Evolutionary conservation across 2,888 invertebrate genomes (phyloP), one percentile per base, ranked within the genome.

Genomic region (Drosophila pegasa): DNA sequence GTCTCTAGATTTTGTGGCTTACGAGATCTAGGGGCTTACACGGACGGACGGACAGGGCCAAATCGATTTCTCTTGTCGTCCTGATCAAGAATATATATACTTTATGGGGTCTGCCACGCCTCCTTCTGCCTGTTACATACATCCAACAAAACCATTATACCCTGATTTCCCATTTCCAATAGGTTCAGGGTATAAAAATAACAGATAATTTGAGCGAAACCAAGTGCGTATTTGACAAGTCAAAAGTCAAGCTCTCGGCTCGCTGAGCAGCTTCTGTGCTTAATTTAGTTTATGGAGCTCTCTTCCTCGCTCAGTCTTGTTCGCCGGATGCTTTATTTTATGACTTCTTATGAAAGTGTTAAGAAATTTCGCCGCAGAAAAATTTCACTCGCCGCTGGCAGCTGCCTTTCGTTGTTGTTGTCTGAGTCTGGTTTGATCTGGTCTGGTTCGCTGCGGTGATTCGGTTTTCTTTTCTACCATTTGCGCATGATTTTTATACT

Each of bases 291-390:
- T 72, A 74, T 41, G 41, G 40, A 57, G 56, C 60, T 48, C 64
- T 56, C 27, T 47, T 43, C 48, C 20, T 45, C 18, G 18, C 25
- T 38, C 31, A 12, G 10, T 33, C 40, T 25, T n/a, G 10, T 31
- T 25, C 5, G 40, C 16, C 37, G 27, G 45, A 67, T 62, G 29
- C 37, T 60, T 58, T 64, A 66, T 41, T 75, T 77, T 70, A 75
- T 66, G 78, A 72, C 80, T 82, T 82, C 81, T 80, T 77, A 80
- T 66, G 84, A 82, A 82, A 84, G 85, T 81, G 75, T 78, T 76
- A 63, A 81, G 79, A 76, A 87, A 87, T 87, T 84, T 83, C 87
- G 82, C 58, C 64, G 56, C 9, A 63, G 75, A 64, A 70, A 83
- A 87, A 81, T 83, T 83, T 87, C 85, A 84, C 87, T 61, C 61